A percentile compares a stretch with the other conserved stretches of the same genome.
phyloP scores from a whole-genome alignment of 2,113 vertebrate genomes.

The Pterocles burchelli region DNA sequence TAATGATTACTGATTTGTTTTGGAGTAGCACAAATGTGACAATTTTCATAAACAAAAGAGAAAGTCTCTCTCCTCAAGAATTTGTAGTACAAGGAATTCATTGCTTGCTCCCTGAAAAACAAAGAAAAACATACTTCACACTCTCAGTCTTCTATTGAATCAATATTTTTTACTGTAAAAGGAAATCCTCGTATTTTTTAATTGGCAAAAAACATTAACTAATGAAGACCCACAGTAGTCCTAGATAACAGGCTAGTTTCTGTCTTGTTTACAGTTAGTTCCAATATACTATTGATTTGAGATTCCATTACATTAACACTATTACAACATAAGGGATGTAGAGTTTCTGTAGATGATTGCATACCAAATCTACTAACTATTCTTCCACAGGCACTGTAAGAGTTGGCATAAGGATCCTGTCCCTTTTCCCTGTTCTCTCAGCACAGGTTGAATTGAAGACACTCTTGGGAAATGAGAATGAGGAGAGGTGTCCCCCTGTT shows the following conservation, averaged over 20 bases:
- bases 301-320: background rate
- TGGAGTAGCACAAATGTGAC: background rate
- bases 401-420: background rate
- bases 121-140: background rate
- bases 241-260: background rate
- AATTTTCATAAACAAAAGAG: background rate
- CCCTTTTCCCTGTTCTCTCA: background rate
- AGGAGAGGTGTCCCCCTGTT: accelerated
- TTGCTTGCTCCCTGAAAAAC: background rate
- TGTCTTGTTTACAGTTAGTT: background rate
- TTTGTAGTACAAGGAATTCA: background rate
- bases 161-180: background rate
- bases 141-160: background rate
- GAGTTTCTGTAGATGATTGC: background rate
- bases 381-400: background rate
- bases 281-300: background rate
- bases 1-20: background rate
- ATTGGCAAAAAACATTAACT: background rate
- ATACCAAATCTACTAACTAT: background rate
- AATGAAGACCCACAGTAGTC: background rate
- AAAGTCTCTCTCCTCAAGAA: background rate
- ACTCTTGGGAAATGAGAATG: background rate
- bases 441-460: background rate
- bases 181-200: background rate
- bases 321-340: background rate